phyloP scores from a whole-genome alignment of 2,888 invertebrate species.

The Clivina fossor region DNA sequence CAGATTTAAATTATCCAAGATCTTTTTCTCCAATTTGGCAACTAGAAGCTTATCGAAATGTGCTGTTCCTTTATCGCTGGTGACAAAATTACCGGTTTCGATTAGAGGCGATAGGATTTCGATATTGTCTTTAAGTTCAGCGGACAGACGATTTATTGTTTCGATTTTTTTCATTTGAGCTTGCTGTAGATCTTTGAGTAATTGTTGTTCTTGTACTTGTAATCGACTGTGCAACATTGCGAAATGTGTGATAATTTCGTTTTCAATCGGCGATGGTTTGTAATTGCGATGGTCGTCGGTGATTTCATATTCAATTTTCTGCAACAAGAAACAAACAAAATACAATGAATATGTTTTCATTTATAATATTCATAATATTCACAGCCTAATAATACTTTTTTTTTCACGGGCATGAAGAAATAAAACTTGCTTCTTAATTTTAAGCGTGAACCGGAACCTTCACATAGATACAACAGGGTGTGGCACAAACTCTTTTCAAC shows the following conservation, averaged over 20 bases:
- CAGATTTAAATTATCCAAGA: constrained; percentile 10
- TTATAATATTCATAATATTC: no score
- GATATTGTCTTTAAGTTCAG: constrained; percentile 19
- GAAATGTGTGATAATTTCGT: constrained; percentile 57
- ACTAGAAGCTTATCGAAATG: constrained; percentile 17
- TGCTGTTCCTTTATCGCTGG: constrained; percentile 1
- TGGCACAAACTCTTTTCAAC: no score
- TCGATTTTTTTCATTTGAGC: constrained; percentile 46
- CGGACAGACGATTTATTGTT: constrained; percentile 21
- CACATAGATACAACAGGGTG: no score
- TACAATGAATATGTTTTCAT: background rate
- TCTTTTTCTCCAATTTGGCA: constrained; percentile 7
- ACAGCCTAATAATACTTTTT: no score
- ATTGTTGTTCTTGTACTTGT: constrained; percentile 57
- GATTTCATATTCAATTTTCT: constrained; percentile 39
- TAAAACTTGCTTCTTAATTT: no score
- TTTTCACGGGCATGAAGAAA: no score
- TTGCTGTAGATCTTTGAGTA: constrained; percentile 49
- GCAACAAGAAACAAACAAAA: constrained; percentile 32
- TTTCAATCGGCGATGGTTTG: constrained; percentile 28
- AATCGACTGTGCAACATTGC: constrained; percentile 56
- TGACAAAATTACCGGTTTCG: constrained; percentile 6
- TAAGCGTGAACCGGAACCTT: no score
- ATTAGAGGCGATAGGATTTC: constrained; percentile 7
- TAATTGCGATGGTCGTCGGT: background rate